phyloP scores from a whole-genome alignment of 2,888 invertebrate species.

The Cyclophora albipunctata region DNA sequence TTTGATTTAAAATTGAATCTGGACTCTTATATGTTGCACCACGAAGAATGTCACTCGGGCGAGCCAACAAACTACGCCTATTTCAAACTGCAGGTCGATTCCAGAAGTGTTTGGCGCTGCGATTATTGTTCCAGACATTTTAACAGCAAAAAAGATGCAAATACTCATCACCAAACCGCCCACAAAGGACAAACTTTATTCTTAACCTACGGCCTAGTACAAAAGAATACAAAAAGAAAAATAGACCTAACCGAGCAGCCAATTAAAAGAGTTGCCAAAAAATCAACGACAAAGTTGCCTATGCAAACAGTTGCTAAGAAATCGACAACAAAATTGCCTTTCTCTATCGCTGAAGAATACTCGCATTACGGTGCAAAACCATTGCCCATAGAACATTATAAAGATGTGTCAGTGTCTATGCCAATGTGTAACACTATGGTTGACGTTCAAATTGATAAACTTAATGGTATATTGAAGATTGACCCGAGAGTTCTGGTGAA shows the following conservation, averaged over 20 bases:
- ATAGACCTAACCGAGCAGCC: background rate
- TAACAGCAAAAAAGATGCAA: conserved; percentile 31
- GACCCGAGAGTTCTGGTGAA: conserved; percentile 61
- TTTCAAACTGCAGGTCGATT: conserved; percentile 31
- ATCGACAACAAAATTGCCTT: conserved; percentile 66
- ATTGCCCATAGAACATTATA: conserved; percentile 42
- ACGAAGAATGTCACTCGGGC: conserved; percentile 32
- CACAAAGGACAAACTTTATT: conserved; percentile 28
- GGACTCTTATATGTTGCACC: conserved; percentile 47
- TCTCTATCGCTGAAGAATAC: conserved; percentile 28
- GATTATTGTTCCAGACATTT: conserved; percentile 34
- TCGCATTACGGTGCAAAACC: conserved; percentile 70
- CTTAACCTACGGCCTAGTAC: conserved; percentile 18
- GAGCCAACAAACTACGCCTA: conserved; percentile 36
- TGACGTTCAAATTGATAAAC: conserved; percentile 57
- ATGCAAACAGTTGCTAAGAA: conserved; percentile 49
- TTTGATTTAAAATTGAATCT: conserved; percentile 37
- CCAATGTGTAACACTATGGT: conserved; percentile 69
- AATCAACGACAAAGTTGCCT: conserved; percentile 52
- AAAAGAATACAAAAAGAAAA: conserved; percentile 14
- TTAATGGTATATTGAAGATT: conserved; percentile 69
- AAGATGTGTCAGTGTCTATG: conserved; percentile 66
- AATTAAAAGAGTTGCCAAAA: conserved; percentile 36
- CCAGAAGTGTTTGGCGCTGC: conserved; percentile 28
- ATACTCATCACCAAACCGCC: conserved; percentile 31